Evolutionary conservation across 2,888 invertebrate genomes (phyloP).

Genomic region (Stenchaetothrips biformis): DNA sequence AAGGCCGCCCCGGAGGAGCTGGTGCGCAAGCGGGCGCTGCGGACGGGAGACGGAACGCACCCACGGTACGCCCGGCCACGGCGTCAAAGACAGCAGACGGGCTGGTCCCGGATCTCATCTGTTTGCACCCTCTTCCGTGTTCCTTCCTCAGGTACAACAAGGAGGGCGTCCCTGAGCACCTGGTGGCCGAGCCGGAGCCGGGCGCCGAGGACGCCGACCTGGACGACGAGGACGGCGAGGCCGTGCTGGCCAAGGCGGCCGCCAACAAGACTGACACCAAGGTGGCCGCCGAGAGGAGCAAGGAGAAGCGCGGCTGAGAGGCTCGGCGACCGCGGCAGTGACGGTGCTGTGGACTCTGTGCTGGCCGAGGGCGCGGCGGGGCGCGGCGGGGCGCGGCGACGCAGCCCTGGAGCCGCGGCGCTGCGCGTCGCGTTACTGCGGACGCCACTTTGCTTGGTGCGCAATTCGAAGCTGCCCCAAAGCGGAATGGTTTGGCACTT

Average conservation of each 20-base stretch:
- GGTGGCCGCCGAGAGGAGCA: background rate
- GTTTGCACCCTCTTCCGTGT: too few species aligned
- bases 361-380: background rate
- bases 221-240: slow-evolving; percentile 30
- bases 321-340: background rate
- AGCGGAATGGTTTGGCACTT: too few species aligned
- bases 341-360: background rate
- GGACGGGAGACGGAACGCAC: slow-evolving; percentile 69
- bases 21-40: slow-evolving; percentile 60
- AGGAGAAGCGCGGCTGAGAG: background rate
- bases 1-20: slow-evolving; percentile 55
- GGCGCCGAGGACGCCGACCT: slow-evolving; percentile 33
- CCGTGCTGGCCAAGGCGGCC: slow-evolving; percentile 41
- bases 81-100: too few species aligned
- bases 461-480: too few species aligned
- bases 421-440: background rate
- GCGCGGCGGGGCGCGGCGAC: background rate
- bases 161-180: slow-evolving; percentile 47
- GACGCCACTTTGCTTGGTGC: too few species aligned
- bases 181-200: slow-evolving; percentile 53
- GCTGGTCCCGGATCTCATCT: too few species aligned
- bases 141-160: background rate
- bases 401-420: background rate
- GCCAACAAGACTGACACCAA: slow-evolving; percentile 42
- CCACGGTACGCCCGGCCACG: slow-evolving; percentile 37